Base-by-base conservation (phyloP, 2,888 invertebrate genomes). In the Tenthredo notha region DNA sequence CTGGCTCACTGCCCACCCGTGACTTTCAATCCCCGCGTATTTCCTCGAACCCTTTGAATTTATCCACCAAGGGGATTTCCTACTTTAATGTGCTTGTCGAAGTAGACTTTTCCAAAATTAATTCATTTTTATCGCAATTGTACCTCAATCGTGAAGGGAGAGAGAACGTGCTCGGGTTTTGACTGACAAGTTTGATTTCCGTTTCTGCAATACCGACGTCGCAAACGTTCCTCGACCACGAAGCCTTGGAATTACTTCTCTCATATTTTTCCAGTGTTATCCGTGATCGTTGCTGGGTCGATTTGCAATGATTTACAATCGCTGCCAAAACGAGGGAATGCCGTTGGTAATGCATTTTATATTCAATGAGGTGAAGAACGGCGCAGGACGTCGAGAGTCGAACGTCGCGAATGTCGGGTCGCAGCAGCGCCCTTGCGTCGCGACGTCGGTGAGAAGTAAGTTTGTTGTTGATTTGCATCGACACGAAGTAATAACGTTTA, bases 1-100 rank as follows among this genome's bases (percentile, higher is more conserved):
- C 98, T 94, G 97, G 97, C 94, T 96, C 98, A 86, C 98, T 98
- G 94, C 96, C 97, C 90, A 95, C 21, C 37, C 33, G 33, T 54
- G 50, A 97, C 93, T 96, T 98, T 92, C 98, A 95, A 97, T 74
- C 40, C 67, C 29, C 25, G 29, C 33, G 33, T 33, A 67, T 67
- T 67, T 67, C 33, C 18, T 15, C 1, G 29, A 18, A 33, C 67
- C 33, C 33, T 67, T 29, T 29, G 67, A 18, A 33, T 67, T 67
- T 6, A 33, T 67, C 67, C 67, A 25, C 25, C 25, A 12, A 61
- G 6, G 25, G 61, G 61, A 61, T 61, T 61, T 25, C 25, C 21
- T 61, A 21, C 21, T 61, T 61, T 6, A 25, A 21, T 25, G 61
- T n/a, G n/a, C 54, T 61, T 61, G 25, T 61, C 61, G 12, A 25